Conservation (phyloP, 2,888 invertebrate genomes). For the Malacosoma neustria region DNA sequence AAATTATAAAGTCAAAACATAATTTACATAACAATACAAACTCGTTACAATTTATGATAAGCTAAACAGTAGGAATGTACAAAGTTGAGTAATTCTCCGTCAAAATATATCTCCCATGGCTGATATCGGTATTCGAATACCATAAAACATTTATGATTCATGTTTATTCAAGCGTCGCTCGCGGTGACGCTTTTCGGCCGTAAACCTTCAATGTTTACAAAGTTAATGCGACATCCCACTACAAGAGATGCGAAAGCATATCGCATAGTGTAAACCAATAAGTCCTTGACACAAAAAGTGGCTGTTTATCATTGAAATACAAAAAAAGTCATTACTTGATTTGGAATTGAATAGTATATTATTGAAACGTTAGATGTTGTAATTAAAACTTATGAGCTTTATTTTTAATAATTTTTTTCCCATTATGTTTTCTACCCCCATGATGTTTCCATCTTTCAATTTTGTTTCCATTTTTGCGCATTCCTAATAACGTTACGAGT, state of each 20-base stretch:
- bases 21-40: neutral
- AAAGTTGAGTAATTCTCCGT: neutral
- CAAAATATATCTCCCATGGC: slow-evolving; percentile 1
- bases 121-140: slow-evolving; percentile 22
- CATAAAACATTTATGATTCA: slow-evolving; percentile 43
- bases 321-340: no score
- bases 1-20: neutral
- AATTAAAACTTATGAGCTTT: no score
- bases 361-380: no score
- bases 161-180: slow-evolving; percentile 41
- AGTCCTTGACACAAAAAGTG: no score
- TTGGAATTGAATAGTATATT: no score
- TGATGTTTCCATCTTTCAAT: no score
- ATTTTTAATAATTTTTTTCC: no score
- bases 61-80: neutral
- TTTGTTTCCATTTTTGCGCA: no score
- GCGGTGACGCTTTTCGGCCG: slow-evolving; percentile 25
- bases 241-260: neutral
- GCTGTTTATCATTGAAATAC: no score
- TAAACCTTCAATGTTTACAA: slow-evolving; percentile 20
- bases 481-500: no score
- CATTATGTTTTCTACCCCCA: no score
- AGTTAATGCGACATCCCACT: neutral
- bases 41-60: neutral
- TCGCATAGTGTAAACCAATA: no score